A percentile compares a stretch with the other conserved stretches of the same genome.
Conservation (phyloP, 2,888 invertebrate species). For the Cylindroiulus punctatus region DNA sequence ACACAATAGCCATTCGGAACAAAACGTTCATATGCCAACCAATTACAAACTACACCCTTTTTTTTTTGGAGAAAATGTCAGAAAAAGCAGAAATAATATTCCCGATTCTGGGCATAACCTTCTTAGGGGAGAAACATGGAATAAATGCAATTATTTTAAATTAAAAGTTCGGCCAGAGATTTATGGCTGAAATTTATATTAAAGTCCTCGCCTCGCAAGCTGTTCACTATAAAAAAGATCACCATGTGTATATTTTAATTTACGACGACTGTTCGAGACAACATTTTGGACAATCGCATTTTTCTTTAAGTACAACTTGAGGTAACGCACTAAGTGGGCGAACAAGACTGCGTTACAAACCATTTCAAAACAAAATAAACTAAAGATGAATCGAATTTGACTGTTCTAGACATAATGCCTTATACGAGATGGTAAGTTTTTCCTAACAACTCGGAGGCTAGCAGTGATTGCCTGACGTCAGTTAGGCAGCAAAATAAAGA, state of each 20-base stretch:
- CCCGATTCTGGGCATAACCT: background rate
- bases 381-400: too few relatives aligned
- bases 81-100: background rate
- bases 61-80: background rate
- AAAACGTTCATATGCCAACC: background rate
- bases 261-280: background rate
- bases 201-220: background rate
- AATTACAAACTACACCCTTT: background rate
- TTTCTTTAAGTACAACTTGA: too few relatives aligned
- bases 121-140: background rate
- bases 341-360: too few relatives aligned
- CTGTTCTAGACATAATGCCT: too few relatives aligned
- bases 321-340: too few relatives aligned
- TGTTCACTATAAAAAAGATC: background rate
- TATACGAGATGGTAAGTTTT: too few relatives aligned
- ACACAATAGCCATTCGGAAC: background rate
- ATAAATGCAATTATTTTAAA: conserved; percentile 16
- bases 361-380: too few relatives aligned
- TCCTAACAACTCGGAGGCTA: too few relatives aligned
- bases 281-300: background rate
- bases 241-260: background rate
- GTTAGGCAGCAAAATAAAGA: too few relatives aligned
- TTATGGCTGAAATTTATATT: background rate
- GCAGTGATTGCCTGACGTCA: too few relatives aligned
- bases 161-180: background rate